Conservation (phyloP, 2,797 vertebrate species). For the Micropoecilia bifurca region DNA sequence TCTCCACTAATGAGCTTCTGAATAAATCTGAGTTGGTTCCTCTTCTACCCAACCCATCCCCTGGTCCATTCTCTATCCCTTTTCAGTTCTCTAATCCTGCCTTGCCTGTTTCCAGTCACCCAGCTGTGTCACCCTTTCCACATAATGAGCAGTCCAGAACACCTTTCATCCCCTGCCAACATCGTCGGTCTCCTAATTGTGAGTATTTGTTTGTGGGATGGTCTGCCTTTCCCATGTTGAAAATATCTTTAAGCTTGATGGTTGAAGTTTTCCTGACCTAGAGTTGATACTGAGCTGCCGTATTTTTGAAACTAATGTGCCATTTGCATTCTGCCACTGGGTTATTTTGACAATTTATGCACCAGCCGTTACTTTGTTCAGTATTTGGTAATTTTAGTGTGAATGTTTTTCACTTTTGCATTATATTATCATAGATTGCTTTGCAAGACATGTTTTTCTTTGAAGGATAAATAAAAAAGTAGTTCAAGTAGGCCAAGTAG, state of each 20-base stretch:
- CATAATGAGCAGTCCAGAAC: constrained; percentile 77
- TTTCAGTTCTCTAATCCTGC: constrained; percentile 53
- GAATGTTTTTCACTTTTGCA: not conserved
- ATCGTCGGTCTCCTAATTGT: constrained; percentile 67
- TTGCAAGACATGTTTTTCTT: not conserved
- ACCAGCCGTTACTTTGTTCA: constrained; percentile 42
- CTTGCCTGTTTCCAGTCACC: constrained; percentile 54
- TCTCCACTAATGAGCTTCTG: constrained; percentile 85
- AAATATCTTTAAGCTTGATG: constrained; percentile 45
- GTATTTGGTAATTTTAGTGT: constrained; percentile 45
- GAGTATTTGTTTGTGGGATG: constrained; percentile 74
- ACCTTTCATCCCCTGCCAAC: constrained; percentile 56
- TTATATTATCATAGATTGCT: not conserved
- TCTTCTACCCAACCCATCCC: constrained; percentile 33
- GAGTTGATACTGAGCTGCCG: constrained; percentile 36
- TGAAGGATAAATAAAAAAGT: constrained; percentile 9
- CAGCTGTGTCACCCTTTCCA: constrained; percentile 71
- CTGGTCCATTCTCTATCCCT: constrained; percentile 47
- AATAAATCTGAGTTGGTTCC: constrained; percentile 76
- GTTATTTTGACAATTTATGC: constrained; percentile 28
- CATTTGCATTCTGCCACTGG: not conserved
- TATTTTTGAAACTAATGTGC: constrained; percentile 24
- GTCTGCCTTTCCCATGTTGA: constrained; percentile 34
- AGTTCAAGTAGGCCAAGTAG: constrained; percentile 49
- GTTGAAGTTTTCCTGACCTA: constrained; percentile 35